These are phyloP conservation scores for Phataginus tricuspis DNA, from an alignment of 2,797 vertebrate species.

Conservation along the genomic window DNA sequence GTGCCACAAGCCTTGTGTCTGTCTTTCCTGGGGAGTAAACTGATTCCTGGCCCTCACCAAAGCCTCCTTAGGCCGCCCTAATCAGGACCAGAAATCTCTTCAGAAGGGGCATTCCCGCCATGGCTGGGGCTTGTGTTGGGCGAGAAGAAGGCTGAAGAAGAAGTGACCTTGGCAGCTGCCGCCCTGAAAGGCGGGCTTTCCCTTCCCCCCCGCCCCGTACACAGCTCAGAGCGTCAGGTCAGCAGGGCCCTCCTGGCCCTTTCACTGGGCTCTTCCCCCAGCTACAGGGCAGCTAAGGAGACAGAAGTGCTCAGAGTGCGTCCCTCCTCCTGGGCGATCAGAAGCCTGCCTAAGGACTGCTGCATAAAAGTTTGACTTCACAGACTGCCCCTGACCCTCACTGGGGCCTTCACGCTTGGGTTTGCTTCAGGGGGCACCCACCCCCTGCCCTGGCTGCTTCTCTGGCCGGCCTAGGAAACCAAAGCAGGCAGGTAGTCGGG, in stretches of 20 bases:
- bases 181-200: background rate
- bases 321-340: background rate
- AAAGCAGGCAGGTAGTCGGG: background rate
- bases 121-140: background rate
- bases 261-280: background rate
- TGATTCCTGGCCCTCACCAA: slow-evolving; percentile 56
- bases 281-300: background rate
- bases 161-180: background rate
- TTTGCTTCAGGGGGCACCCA: background rate
- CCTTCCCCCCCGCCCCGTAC: accelerated
- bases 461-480: background rate
- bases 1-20: slow-evolving; percentile 50
- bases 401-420: too few relatives aligned
- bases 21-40: background rate
- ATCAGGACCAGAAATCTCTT: background rate
- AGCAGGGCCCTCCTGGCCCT: accelerated
- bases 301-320: accelerated
- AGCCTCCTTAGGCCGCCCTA: slow-evolving; percentile 38
- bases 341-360: background rate
- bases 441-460: background rate
- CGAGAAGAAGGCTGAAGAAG: background rate
- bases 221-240: background rate
- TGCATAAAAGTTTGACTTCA: background rate
- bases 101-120: background rate
- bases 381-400: too few relatives aligned